Percentiles rank a stretch among this genome's conserved stretches.
These are phyloP conservation scores for Cepaea hortensis DNA, from an alignment of 2,888 invertebrate genomes.

Conservation along the genomic window DNA sequence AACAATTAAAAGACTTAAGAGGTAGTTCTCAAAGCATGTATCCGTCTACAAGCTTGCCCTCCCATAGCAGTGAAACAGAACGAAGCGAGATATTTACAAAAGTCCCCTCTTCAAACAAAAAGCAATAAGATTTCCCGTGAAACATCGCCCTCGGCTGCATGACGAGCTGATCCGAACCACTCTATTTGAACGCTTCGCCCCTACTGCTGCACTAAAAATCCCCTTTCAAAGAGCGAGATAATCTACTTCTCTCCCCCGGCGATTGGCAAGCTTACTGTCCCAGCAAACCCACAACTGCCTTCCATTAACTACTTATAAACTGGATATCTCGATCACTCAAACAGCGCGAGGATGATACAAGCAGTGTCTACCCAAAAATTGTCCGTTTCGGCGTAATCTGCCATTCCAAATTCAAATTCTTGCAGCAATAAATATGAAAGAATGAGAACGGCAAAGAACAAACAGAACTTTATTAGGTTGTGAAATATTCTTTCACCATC, in stretches of 20 bases:
- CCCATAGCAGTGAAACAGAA: no score
- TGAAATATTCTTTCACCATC: background rate
- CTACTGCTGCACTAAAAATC: constrained; percentile 5
- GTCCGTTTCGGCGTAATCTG: background rate
- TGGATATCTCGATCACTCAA: background rate
- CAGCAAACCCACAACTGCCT: background rate
- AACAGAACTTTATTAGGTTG: constrained; percentile 4
- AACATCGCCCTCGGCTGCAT: background rate
- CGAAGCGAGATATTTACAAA: no score
- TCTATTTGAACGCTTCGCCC: background rate
- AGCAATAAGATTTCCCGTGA: background rate
- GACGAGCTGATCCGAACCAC: background rate
- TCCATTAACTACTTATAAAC: no score
- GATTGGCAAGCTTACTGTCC: background rate
- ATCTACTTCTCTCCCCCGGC: constrained; percentile 5
- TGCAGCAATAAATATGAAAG: constrained; percentile 12
- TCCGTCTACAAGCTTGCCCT: no score
- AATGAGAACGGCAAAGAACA: background rate
- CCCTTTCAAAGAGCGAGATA: constrained; percentile 7
- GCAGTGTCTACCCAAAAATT: background rate
- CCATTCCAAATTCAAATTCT: background rate
- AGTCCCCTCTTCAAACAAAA: background rate
- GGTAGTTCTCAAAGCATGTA: no score
- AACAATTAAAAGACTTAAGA: no score
- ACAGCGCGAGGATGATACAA: background rate